Conservation (phyloP, 2,888 invertebrate species). For the Luperina nickerlii region DNA sequence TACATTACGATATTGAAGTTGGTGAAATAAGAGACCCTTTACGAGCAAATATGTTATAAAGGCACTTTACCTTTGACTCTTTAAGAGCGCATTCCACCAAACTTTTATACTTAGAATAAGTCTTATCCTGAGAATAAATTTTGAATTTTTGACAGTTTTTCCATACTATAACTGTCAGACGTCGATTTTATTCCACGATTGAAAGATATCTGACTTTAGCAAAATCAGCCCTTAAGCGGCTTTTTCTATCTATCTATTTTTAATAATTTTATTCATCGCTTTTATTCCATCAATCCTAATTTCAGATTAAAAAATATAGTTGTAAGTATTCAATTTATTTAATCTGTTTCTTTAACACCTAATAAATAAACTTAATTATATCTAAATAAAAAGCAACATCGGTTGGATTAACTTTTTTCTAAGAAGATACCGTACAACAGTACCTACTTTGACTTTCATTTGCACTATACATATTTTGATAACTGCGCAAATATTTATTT, state of each 20-base stretch:
- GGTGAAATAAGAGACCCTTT: too few species aligned
- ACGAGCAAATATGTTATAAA: too few species aligned
- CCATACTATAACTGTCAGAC: too few species aligned
- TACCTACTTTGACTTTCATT: slow-evolving; percentile 46
- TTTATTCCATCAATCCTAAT: background rate
- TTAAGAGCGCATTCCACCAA: too few species aligned
- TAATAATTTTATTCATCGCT: background rate
- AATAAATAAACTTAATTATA: background rate
- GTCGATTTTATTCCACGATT: too few species aligned
- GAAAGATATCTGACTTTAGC: too few species aligned
- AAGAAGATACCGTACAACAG: slow-evolving; percentile 11
- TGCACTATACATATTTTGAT: slow-evolving; percentile 3
- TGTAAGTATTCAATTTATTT: background rate
- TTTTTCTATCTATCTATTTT: background rate
- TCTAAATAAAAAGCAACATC: background rate
- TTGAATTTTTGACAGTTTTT: too few species aligned
- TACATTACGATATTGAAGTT: too few species aligned
- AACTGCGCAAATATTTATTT: slow-evolving; percentile 33
- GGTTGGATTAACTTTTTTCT: background rate
- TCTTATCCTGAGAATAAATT: too few species aligned
- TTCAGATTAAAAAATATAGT: background rate
- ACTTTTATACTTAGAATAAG: too few species aligned
- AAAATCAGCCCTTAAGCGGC: too few species aligned
- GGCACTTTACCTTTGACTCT: too few species aligned
- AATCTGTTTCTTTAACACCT: background rate